Base-by-base conservation (phyloP, 2,888 invertebrate genomes). In the Heterodera filipjevi region DNA sequence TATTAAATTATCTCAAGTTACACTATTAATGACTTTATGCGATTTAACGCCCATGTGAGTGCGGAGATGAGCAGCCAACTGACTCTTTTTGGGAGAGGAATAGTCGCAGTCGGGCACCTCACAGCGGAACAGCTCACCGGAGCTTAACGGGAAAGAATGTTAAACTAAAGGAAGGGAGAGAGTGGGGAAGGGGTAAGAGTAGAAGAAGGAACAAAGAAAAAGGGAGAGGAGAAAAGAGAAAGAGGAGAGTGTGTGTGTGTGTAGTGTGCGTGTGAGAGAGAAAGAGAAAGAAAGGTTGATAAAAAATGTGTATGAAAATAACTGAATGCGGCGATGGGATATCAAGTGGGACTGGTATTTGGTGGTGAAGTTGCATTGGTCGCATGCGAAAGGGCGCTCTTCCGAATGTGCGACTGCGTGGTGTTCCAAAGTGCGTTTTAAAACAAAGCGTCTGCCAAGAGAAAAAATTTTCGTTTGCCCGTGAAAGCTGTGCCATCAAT, bases 301-400 rank as follows among this genome's bases (percentile, higher is more conserved):
- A n/a, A n/a, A n/a, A n/a, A n/a, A n/a, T n/a, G n/a, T n/a, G n/a
- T n/a, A n/a, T n/a, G n/a, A n/a, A n/a, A n/a, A n/a, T n/a, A n/a
- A 75, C 75, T 93, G 93, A 79, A 92, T 92, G 77, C 93, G 90
- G 84, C 92, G 92, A 88, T 93, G 93, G 22, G 92, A 91, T 71
- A 92, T 92, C 86, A 93, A 91, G 87, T 93, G 92, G 83, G 92
- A 92, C 71, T 82, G 91, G 87, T 92, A 93, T 87, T 93, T 93
- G 59, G 93, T 93, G 80, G 92, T 91, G 88, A 93, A 93, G 14
- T 92, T 92, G 89, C 93, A 93, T n/a, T 91, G 91, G 81, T 93
- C 93, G 87, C 93, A 93, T 1, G 92, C 90, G 82, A 92, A 91
- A n/a, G 91, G 92, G 81, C 92, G 91, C 79, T 92, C 92, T 30